Conservation (phyloP, 2,888 invertebrate genomes). For the Heliothis peltigera region DNA sequence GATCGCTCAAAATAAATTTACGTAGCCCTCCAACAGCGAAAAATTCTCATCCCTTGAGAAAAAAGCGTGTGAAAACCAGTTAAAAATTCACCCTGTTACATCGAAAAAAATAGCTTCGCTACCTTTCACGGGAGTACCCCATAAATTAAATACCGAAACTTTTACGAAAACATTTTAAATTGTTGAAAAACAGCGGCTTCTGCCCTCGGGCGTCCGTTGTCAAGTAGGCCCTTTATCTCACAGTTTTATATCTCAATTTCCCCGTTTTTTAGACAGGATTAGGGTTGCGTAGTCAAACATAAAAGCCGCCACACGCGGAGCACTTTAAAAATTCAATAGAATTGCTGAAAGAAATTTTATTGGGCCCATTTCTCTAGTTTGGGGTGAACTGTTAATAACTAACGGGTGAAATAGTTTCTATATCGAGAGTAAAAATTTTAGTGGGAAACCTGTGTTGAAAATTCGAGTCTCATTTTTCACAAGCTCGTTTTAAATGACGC, state of each 20-base stretch:
- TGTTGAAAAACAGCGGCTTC: conserved; percentile 61
- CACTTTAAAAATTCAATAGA: conserved; percentile 53
- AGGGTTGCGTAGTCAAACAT: conserved; percentile 56
- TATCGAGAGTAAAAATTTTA: conserved; percentile 22
- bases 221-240: conserved; percentile 69
- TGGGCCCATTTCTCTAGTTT: conserved; percentile 29
- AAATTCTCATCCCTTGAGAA: conserved; percentile 10
- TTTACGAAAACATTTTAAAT: conserved; percentile 67
- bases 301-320: conserved; percentile 34
- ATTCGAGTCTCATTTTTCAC: conserved; percentile 18
- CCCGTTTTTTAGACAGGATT: conserved; percentile 64
- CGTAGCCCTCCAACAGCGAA: conserved; percentile 6
- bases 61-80: conserved; percentile 41
- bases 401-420: conserved; percentile 35
- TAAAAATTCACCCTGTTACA: conserved; percentile 34
- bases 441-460: conserved; percentile 22
- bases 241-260: conserved; percentile 83
- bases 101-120: conserved; percentile 29
- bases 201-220: conserved; percentile 59
- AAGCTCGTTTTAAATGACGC: conserved; percentile 10
- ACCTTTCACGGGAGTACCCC: conserved; percentile 42
- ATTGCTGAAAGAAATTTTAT: conserved; percentile 46
- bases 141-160: conserved; percentile 61
- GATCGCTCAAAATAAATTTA: conserved; percentile 11
- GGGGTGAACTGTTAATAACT: conserved; percentile 38